Percentiles rank a stretch among this genome's conserved stretches.
These are phyloP conservation scores for Lycaena phlaeas DNA, from an alignment of 2,888 invertebrate species.

Conservation along the genomic window DNA sequence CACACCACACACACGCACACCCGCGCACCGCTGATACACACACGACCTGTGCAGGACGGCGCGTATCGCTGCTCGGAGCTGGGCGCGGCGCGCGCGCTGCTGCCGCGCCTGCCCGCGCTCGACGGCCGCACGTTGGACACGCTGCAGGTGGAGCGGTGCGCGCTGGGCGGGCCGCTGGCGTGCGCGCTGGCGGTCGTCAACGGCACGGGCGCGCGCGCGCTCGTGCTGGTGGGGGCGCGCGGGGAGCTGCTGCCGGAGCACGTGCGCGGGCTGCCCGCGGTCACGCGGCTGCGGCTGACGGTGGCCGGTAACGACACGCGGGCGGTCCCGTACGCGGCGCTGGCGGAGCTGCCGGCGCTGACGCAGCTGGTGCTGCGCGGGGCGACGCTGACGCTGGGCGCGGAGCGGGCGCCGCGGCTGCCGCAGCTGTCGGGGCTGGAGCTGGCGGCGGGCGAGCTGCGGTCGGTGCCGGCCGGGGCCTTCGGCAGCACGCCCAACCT, in stretches of 20 bases:
- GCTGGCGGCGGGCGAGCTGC: too few species aligned
- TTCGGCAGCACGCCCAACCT: too few species aligned
- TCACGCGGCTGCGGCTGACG: not conserved
- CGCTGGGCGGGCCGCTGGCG: not conserved
- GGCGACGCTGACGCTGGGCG: too few species aligned
- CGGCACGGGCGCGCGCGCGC: not conserved
- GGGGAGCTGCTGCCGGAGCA: slow-evolving; percentile 29
- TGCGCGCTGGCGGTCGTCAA: not conserved
- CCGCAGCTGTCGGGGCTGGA: too few species aligned
- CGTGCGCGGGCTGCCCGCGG: slow-evolving; percentile 20
- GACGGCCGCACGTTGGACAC: not conserved
- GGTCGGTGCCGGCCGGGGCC: too few species aligned
- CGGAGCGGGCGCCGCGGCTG: too few species aligned
- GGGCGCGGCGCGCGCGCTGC: not conserved
- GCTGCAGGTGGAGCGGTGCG: not conserved
- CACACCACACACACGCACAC: too few species aligned
- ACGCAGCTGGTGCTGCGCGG: too few species aligned
- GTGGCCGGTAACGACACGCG: too few species aligned
- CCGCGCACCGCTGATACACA: too few species aligned
- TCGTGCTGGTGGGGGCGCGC: slow-evolving; percentile 10
- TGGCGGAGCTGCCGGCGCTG: too few species aligned
- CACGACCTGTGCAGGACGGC: not conserved
- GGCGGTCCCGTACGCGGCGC: slow-evolving; percentile 11
- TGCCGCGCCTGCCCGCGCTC: not conserved
- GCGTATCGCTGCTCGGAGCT: not conserved